A percentile compares a stretch with the other conserved stretches of the same genome.
phyloP scores from a whole-genome alignment of 2,888 invertebrate genomes.

The Buathra laborator region DNA sequence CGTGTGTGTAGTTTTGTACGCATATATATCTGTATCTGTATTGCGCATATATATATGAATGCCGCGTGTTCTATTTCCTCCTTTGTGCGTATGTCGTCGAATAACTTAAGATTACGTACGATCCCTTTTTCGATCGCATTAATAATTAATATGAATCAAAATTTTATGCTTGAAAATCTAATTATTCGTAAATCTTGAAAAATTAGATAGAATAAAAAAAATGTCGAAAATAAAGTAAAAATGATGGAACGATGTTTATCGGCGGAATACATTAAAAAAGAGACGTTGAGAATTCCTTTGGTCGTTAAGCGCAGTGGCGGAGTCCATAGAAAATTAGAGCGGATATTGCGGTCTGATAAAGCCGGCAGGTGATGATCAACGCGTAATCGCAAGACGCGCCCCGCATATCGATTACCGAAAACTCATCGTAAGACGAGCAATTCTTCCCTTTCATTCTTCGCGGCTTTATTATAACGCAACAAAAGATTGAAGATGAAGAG shows the following conservation, averaged over 20 bases:
- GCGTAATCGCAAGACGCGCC: conserved; percentile 14
- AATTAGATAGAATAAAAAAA: too few relatives aligned
- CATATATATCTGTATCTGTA: background rate
- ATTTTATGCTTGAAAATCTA: too few relatives aligned
- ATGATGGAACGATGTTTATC: too few relatives aligned
- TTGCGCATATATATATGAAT: background rate
- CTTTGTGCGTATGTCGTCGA: conserved; percentile 12
- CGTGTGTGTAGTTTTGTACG: background rate
- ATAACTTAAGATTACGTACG: background rate
- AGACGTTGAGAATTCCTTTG: too few relatives aligned
- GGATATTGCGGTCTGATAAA: conserved; percentile 55
- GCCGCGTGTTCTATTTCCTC: conserved; percentile 13
- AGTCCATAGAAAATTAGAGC: background rate
- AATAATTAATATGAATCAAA: background rate
- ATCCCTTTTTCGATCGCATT: background rate
- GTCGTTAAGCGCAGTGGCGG: too few relatives aligned
- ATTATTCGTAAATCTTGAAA: too few relatives aligned
- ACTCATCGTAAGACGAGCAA: conserved; percentile 13
- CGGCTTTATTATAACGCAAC: conserved; percentile 7
- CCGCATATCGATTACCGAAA: conserved; percentile 44
- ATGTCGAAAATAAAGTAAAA: too few relatives aligned
- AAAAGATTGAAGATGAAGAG: background rate
- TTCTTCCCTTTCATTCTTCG: conserved; percentile 6
- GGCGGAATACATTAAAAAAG: too few relatives aligned
- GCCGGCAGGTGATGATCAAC: conserved; percentile 40